Conservation (phyloP, 2,888 invertebrate genomes). For the Alviniconcha strummeri region DNA sequence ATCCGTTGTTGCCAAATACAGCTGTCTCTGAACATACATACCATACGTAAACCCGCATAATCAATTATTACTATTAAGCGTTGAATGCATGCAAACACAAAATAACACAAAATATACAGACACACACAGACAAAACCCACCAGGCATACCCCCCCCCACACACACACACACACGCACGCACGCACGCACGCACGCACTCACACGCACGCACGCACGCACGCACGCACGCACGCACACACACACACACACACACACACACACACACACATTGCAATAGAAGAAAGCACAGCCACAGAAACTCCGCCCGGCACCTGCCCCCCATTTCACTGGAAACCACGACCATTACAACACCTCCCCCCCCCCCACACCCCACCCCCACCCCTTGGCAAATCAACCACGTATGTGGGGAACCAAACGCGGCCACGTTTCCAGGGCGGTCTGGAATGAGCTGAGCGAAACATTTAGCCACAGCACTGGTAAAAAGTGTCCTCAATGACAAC, state of each 20-base stretch:
- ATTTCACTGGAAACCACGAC: background rate
- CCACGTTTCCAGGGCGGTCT: background rate
- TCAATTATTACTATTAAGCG: too few relatives aligned
- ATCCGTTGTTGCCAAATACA: too few relatives aligned
- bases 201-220: background rate
- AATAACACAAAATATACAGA: too few relatives aligned
- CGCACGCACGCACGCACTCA: background rate
- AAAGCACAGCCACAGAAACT: background rate
- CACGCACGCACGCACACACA: background rate
- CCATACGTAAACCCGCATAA: too few relatives aligned
- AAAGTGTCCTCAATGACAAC: background rate
- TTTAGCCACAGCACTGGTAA: too few relatives aligned
- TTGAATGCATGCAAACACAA: too few relatives aligned
- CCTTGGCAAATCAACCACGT: background rate
- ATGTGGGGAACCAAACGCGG: background rate
- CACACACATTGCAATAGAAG: background rate
- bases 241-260: constrained; percentile 14
- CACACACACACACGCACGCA: constrained; percentile 17
- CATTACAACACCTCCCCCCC: background rate
- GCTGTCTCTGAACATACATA: too few relatives aligned
- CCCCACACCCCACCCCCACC: background rate
- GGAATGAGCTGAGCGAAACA: too few relatives aligned
- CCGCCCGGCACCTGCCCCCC: background rate
- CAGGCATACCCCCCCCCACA: too few relatives aligned
- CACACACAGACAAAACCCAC: too few relatives aligned